Evolutionary conservation across 2,888 invertebrate genomes (phyloP).

Genomic region (Glaucopsyche alexis): DNA sequence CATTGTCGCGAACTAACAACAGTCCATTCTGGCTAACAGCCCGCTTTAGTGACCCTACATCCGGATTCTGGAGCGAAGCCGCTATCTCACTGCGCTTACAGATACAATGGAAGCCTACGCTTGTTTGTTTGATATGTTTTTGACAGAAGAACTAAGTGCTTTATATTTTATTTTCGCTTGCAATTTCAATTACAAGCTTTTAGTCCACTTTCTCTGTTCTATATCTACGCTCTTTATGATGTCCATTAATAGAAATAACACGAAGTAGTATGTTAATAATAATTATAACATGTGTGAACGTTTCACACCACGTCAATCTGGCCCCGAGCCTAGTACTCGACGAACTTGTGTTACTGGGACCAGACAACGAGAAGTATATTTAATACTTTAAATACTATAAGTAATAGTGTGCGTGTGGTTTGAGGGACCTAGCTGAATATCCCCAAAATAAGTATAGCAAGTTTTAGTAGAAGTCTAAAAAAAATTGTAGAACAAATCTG

Average conservation of each 20-base stretch:
- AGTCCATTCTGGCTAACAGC: constrained; percentile 66
- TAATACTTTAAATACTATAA: too few relatives aligned
- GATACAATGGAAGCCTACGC: background rate
- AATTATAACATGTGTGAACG: too few relatives aligned
- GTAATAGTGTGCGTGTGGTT: too few relatives aligned
- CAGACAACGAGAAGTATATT: too few relatives aligned
- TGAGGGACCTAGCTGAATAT: too few relatives aligned
- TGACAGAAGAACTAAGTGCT: background rate
- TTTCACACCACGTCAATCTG: too few relatives aligned
- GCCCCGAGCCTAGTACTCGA: too few relatives aligned
- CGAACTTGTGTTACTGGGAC: too few relatives aligned
- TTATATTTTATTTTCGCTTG: background rate
- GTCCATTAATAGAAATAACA: background rate
- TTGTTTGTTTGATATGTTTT: constrained; percentile 7
- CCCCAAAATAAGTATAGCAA: too few relatives aligned
- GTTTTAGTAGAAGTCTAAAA: too few relatives aligned
- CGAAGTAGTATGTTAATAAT: background rate
- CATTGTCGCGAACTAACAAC: constrained; percentile 71
- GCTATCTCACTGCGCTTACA: constrained; percentile 35
- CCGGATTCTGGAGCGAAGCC: constrained; percentile 44
- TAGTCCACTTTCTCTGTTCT: background rate
- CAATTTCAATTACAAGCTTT: background rate
- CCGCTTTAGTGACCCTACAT: constrained; percentile 58
- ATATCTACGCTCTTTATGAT: background rate
- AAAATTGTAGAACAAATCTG: too few relatives aligned